Conservation (phyloP, 2,113 vertebrate species). For the Marcusenius ussheri region DNA sequence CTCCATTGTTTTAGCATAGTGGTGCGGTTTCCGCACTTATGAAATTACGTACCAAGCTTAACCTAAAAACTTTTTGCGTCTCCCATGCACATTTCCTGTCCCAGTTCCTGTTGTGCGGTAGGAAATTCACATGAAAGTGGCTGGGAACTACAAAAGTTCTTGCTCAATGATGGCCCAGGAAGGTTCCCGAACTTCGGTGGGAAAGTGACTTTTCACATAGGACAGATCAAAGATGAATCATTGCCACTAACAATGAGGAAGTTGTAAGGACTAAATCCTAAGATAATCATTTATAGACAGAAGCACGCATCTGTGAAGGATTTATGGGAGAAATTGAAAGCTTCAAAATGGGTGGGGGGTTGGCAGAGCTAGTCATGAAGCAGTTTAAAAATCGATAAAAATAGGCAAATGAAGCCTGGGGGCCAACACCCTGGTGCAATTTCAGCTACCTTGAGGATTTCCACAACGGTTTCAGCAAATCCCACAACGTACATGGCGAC, state of each 20-base stretch:
- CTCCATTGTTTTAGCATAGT: neutral
- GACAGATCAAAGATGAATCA: neutral
- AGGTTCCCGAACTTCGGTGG: neutral
- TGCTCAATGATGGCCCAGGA: neutral
- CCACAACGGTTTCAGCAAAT: constrained; percentile 90
- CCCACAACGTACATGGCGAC: constrained; percentile 99
- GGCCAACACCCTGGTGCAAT: neutral
- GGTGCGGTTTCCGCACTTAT: neutral
- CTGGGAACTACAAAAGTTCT: neutral
- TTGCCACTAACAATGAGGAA: neutral
- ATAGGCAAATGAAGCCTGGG: neutral
- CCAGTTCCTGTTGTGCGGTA: neutral
- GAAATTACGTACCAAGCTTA: neutral
- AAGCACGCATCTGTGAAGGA: neutral
- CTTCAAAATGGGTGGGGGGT: neutral
- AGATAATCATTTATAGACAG: neutral
- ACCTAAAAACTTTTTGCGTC: neutral
- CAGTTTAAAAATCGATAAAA: neutral
- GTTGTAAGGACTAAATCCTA: neutral
- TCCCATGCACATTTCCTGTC: neutral
- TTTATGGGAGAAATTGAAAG: neutral
- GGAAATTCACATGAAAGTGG: neutral
- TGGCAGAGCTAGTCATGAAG: neutral
- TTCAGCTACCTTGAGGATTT: constrained; percentile 76
- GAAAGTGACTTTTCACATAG: neutral